phyloP scores from a whole-genome alignment of 2,797 vertebrate genomes.

The Peromyscus nudipes region DNA sequence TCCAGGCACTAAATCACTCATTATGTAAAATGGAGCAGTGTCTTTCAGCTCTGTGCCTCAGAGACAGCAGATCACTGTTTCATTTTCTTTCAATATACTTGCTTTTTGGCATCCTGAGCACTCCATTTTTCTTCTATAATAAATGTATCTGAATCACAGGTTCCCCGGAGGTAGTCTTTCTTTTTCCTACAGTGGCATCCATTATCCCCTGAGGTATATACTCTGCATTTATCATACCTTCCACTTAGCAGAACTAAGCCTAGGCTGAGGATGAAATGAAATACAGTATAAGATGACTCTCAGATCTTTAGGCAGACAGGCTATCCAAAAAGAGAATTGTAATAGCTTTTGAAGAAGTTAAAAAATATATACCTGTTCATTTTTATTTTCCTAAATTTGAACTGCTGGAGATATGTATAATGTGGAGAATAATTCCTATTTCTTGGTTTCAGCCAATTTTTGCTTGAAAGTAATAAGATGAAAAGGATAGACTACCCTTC shows the following conservation, averaged over 20 bases:
- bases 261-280: not conserved
- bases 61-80: not conserved
- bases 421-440: not conserved
- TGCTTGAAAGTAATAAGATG: not conserved
- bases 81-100: slow-evolving; percentile 1
- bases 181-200: not conserved
- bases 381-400: slow-evolving; percentile 11
- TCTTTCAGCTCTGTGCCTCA: not conserved
- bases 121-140: slow-evolving; percentile 6
- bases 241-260: not conserved
- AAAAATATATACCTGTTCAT: not conserved
- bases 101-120: not conserved
- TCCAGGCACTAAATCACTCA: not conserved
- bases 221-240: not conserved
- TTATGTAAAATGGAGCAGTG: not conserved
- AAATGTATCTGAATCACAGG: slow-evolving; percentile 16
- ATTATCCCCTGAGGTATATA: not conserved
- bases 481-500: not conserved
- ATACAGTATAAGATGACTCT: not conserved
- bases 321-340: not conserved
- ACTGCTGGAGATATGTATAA: not conserved
- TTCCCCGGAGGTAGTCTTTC: not conserved
- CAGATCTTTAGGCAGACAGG: not conserved
- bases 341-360: not conserved
- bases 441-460: not conserved